These are phyloP conservation scores for Brachionichthys hirsutus DNA, from an alignment of 2,113 vertebrate species.

Conservation along the genomic window DNA sequence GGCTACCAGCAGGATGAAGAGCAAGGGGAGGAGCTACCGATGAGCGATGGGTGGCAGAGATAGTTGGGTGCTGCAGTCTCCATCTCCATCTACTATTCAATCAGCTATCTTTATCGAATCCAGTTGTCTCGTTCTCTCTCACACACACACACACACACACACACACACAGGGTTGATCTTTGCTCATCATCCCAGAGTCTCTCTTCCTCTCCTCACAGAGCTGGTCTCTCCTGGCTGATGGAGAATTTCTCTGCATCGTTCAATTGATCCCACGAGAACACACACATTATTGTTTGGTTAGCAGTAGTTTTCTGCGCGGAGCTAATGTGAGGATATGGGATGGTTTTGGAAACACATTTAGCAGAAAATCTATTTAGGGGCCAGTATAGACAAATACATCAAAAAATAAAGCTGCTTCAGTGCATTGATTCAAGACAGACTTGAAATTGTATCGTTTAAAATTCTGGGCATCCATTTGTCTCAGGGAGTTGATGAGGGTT, in stretches of 20 bases:
- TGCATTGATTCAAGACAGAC: not conserved
- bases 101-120: constrained; percentile 26
- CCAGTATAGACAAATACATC: not conserved
- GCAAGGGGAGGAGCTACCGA: constrained; percentile 74
- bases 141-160: constrained; percentile 8
- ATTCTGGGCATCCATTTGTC: constrained; percentile 6
- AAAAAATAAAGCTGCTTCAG: not conserved
- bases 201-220: constrained; percentile 62
- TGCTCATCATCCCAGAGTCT: constrained; percentile 33
- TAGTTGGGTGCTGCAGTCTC: constrained; percentile 66
- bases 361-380: too few relatives aligned
- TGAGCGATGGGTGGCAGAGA: constrained; percentile 84
- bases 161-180: not conserved
- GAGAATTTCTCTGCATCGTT: constrained; percentile 30
- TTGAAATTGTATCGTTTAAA: not conserved
- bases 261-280: constrained; percentile 35
- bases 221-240: constrained; percentile 60
- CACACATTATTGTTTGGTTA: constrained; percentile 47
- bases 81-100: constrained; percentile 25
- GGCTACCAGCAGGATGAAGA: constrained; percentile 72
- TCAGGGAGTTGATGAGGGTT: constrained; percentile 33
- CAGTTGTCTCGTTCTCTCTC: constrained; percentile 4
- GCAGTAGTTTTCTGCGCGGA: constrained; percentile 38
- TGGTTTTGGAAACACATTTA: constrained; percentile 7
- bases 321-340: constrained; percentile 16